Evolutionary conservation across 2,113 vertebrate genomes (phyloP).

Genomic region (Candoia aspera): DNA sequence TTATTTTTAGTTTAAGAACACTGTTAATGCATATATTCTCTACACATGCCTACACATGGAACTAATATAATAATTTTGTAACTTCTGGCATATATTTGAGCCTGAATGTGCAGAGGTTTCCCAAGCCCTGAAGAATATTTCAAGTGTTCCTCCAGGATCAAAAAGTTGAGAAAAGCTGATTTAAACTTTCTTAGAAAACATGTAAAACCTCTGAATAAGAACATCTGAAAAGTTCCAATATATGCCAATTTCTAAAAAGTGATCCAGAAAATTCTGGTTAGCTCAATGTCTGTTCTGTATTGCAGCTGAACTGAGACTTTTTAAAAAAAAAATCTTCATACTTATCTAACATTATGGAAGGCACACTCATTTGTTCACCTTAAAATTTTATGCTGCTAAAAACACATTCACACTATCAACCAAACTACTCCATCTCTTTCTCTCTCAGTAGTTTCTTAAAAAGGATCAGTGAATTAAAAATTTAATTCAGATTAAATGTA

Average conservation of each 20-base stretch:
- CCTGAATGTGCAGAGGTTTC: too few relatives aligned
- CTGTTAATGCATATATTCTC: too few relatives aligned
- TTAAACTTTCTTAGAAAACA: not conserved
- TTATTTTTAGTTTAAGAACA: too few relatives aligned
- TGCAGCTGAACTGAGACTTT: not conserved
- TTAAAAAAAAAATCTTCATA: slow-evolving; percentile 21
- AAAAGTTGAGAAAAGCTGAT: too few relatives aligned
- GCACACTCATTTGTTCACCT: slow-evolving; percentile 4
- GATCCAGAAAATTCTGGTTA: too few relatives aligned
- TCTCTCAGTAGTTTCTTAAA: slow-evolving; percentile 7
- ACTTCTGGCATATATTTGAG: too few relatives aligned
- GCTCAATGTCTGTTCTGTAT: too few relatives aligned
- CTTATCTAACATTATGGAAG: not conserved
- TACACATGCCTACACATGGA: too few relatives aligned
- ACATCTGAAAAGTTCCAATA: not conserved
- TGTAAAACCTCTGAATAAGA: not conserved
- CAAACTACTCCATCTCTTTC: slow-evolving; percentile 44
- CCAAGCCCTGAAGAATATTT: too few relatives aligned
- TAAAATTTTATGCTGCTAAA: slow-evolving; percentile 41
- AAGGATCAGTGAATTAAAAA: slow-evolving; percentile 32
- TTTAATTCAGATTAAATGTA: not conserved
- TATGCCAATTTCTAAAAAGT: too few relatives aligned
- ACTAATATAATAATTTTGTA: too few relatives aligned
- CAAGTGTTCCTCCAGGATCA: too few relatives aligned
- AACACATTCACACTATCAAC: slow-evolving; percentile 39